Evolutionary conservation across 2,888 invertebrate species (phyloP), one percentile per base, ranked within the genome.

Genomic region (Eutolmus rufibarbis): DNA sequence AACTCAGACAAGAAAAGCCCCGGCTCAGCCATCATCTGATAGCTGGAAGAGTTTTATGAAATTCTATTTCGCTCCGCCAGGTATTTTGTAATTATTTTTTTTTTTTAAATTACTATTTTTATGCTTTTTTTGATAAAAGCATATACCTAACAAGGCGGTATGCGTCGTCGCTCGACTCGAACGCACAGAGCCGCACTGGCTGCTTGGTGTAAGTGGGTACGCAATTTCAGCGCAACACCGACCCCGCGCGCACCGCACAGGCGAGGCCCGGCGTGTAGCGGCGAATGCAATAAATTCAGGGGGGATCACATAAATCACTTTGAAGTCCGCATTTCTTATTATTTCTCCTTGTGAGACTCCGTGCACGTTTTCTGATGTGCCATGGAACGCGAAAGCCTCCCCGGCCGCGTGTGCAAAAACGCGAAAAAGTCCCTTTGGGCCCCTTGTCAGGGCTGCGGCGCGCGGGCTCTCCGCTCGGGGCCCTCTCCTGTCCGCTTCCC

Each of bases 241-340:
- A 78, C 81, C 56, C 66, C 19, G 37, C 16, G 31, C 82, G 79
- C 74, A 34, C 43, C 43, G 43, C 43, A 16, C 43, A 46, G 66
- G 79, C 37, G 76, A 77, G 40, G 34, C 37, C 19, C 57, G 66
- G 79, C 87, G 82, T 76, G 86, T 86, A 66, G 87, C 88, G 90
- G 89, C 91, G 90, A 90, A 89, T 89, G 91, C 90, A 90, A 91
- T 92, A 91, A 91, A 91, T 91, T 91, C 90, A 87, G 89, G 90
- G 89, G 91, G 91, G 90, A 91, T 91, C 91, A 91, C 92, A 92
- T 91, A 91, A 91, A 91, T 91, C 92, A 91, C 91, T 90, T 91
- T 91, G 90, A 91, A 91, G 91, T 91, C 88, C 76, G 87, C 88
- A 89, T 88, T 88, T 89, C 87, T 88, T 87, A 89, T 86, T 87